Conservation (phyloP, 1,140 invertebrate species). For the Cyphomyrmex costatus region DNA sequence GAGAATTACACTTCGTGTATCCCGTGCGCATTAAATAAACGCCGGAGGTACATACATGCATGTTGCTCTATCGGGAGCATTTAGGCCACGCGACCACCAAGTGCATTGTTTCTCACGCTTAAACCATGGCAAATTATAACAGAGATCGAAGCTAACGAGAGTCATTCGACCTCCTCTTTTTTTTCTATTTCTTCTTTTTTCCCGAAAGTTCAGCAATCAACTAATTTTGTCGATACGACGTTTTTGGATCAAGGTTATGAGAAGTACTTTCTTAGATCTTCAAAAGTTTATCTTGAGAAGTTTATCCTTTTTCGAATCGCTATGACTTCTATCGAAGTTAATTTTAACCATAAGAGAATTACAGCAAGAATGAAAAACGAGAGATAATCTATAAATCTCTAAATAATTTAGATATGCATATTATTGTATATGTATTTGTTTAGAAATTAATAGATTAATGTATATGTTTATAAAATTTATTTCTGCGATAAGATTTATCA, state of each 20-base stretch:
- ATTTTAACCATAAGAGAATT: background rate
- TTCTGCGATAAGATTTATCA: background rate
- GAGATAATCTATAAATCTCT: background rate
- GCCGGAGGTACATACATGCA: background rate
- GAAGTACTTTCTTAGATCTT: background rate
- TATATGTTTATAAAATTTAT: background rate
- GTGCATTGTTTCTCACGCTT: conserved; percentile 58
- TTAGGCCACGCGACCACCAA: conserved; percentile 8
- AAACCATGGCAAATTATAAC: background rate
- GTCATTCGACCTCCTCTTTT: background rate
- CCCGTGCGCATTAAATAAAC: conserved; percentile 16
- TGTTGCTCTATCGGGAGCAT: conserved; percentile 28
- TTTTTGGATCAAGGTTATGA: background rate
- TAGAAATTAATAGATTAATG: background rate
- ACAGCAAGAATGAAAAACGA: background rate
- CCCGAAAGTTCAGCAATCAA: background rate
- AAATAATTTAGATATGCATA: background rate
- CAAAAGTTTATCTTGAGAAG: background rate
- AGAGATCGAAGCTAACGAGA: conserved; percentile 17
- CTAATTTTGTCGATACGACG: background rate
- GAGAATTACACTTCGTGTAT: conserved; percentile 44
- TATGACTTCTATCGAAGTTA: background rate
- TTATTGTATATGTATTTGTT: background rate
- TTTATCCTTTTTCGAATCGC: background rate
- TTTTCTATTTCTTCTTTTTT: background rate